phyloP scores from a whole-genome alignment of 37 sponge, comb jelly and placozoan species.

The Halichondria panicea region DNA sequence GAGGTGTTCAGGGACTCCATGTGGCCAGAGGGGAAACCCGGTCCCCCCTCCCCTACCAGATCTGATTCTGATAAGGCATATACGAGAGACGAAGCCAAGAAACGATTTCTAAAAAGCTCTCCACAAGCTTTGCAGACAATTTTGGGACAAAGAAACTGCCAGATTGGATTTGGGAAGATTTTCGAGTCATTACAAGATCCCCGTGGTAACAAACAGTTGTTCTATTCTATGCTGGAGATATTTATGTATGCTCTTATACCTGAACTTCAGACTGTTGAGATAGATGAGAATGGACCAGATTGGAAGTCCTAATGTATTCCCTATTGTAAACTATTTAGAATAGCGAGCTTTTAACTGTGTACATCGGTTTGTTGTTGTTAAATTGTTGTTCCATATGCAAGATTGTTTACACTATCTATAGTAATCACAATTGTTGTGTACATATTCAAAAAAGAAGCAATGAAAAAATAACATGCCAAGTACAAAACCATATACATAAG shows the following conservation, averaged over 20 bases:
- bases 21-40: conserved; percentile 68
- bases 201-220: conserved; percentile 72
- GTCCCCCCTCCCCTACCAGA: conserved; percentile 25
- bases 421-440: too few relatives aligned
- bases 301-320: too few relatives aligned
- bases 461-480: too few relatives aligned
- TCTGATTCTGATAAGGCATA: conserved; percentile 70
- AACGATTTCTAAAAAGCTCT: conserved; percentile 59
- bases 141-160: conserved; percentile 68
- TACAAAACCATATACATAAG: too few relatives aligned
- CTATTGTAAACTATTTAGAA: too few relatives aligned
- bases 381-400: not conserved
- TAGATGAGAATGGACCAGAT: conserved; percentile 21
- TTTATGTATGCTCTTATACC: conserved; percentile 70
- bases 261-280: conserved; percentile 60
- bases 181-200: conserved; percentile 69
- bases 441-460: too few relatives aligned
- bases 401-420: not conserved
- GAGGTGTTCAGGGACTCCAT: conserved; percentile 61
- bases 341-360: too few relatives aligned
- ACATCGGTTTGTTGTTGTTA: too few relatives aligned
- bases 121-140: conserved; percentile 73
- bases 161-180: conserved; percentile 70
- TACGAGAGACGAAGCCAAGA: conserved; percentile 72
- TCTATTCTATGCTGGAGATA: conserved; percentile 69